These are phyloP conservation scores for Cinara cedri DNA, from an alignment of 2,888 invertebrate species.

Conservation along the genomic window DNA sequence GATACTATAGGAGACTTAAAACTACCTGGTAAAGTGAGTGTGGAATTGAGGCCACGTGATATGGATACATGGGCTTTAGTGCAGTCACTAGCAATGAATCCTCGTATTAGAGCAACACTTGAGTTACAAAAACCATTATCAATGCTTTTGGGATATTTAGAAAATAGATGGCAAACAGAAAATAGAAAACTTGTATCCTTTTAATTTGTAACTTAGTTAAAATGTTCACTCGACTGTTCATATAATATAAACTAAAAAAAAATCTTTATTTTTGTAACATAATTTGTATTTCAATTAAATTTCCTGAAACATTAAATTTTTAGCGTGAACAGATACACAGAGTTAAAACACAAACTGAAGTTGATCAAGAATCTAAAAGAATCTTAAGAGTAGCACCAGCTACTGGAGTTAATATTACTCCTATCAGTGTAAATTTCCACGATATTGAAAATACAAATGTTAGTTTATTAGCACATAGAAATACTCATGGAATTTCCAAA, in stretches of 20 bases:
- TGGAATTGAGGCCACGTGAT: constrained; percentile 78
- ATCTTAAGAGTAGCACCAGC: constrained; percentile 48
- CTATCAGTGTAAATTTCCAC: constrained; percentile 48
- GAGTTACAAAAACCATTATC: constrained; percentile 77
- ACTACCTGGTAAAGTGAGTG: constrained; percentile 77
- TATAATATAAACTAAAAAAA: not conserved
- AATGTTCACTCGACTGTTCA: not conserved
- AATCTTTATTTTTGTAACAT: not conserved
- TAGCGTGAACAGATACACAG: constrained; percentile 55
- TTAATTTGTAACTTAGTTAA: constrained; percentile 54
- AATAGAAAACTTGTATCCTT: constrained; percentile 70
- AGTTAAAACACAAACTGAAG: constrained; percentile 19
- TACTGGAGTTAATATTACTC: constrained; percentile 46
- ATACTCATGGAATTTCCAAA: constrained; percentile 54
- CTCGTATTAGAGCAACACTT: constrained; percentile 75
- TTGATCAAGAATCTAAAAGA: constrained; percentile 52
- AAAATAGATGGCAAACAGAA: constrained; percentile 74
- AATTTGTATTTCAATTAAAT: constrained; percentile 18
- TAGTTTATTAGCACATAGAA: constrained; percentile 54
- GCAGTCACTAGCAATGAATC: constrained; percentile 88
- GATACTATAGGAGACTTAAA: constrained; percentile 77
- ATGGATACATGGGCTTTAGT: constrained; percentile 83
- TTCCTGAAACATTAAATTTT: constrained; percentile 18
- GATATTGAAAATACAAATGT: constrained; percentile 54
- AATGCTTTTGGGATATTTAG: constrained; percentile 75